Conservation (phyloP, 2,888 invertebrate species). For the Ennomos erosarius region DNA sequence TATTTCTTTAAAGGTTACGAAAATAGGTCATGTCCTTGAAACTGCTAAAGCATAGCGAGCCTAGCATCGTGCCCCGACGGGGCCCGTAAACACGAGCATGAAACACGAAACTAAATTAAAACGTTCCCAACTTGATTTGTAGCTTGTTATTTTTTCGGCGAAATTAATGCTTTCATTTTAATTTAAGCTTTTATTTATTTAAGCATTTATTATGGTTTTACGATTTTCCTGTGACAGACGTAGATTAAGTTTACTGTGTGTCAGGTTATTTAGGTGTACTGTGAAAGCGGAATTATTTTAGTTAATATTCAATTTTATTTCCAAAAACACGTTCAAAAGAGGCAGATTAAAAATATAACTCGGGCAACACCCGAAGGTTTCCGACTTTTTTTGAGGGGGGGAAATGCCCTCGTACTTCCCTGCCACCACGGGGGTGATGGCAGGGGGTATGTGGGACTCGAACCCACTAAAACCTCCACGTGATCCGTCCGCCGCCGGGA, state of each 20-base stretch:
- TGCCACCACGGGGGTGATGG: no score
- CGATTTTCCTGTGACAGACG: slow-evolving; percentile 2
- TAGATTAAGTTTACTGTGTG: not conserved
- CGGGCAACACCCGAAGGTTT: not conserved
- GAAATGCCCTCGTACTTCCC: no score
- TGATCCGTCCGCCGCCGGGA: no score
- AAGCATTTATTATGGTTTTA: slow-evolving; percentile 14
- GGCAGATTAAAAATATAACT: no score
- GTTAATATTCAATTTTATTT: not conserved
- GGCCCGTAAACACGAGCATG: slow-evolving; percentile 31
- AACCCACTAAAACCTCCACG: no score
- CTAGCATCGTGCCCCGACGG: slow-evolving; percentile 26
- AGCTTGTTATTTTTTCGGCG: slow-evolving; percentile 31
- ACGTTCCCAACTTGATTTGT: slow-evolving; percentile 36
- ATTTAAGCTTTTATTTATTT: slow-evolving; percentile 20
- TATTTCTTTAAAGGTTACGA: not conserved
- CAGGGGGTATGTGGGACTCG: no score
- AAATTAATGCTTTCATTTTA: slow-evolving; percentile 29
- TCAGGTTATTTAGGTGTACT: not conserved
- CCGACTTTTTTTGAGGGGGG: no score
- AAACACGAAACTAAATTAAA: slow-evolving; percentile 41
- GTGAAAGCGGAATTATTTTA: not conserved
- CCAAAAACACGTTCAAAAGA: not conserved
- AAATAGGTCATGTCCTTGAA: slow-evolving; percentile 17
- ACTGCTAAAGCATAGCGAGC: not conserved